phyloP scores from a whole-genome alignment of 2,113 vertebrate genomes.

The Lagopus muta region DNA sequence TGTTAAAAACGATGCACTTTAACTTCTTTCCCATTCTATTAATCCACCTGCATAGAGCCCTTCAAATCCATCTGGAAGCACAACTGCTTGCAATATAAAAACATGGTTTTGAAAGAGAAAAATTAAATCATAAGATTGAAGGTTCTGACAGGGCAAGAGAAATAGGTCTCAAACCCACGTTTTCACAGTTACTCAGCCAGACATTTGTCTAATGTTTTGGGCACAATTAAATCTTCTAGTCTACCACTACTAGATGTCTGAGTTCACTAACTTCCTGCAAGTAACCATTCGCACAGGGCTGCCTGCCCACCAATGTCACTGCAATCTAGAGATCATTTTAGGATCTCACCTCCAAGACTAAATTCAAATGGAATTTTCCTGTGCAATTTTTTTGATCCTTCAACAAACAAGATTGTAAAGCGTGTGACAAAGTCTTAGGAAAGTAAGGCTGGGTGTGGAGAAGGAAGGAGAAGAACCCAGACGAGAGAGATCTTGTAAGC shows the following conservation, averaged over 20 bases:
- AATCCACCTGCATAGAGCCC: not conserved
- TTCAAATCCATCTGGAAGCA: not conserved
- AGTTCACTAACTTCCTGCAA: not conserved
- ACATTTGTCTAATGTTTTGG: not conserved
- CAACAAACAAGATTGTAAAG: not conserved
- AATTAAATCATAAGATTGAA: not conserved
- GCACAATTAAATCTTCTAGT: not conserved
- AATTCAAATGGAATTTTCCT: not conserved
- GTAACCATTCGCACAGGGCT: not conserved
- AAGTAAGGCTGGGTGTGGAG: not conserved
- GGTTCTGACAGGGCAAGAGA: not conserved
- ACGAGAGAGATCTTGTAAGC: not conserved
- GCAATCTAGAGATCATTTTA: not conserved
- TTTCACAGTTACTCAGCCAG: not conserved
- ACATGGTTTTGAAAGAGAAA: not conserved
- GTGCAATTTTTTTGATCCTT: not conserved
- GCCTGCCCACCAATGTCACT: not conserved
- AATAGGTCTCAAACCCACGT: not conserved
- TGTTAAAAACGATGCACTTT: slow-evolving; percentile 40
- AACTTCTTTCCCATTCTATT: not conserved
- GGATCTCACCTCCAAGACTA: not conserved
- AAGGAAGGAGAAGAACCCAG: not conserved
- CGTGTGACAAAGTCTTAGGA: not conserved
- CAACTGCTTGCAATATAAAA: not conserved
- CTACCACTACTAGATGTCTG: not conserved